Percentiles rank a stretch among this genome's conserved stretches.
Evolutionary conservation across 2,113 vertebrate species (phyloP).

Genomic region (Vidua chalybeata): DNA sequence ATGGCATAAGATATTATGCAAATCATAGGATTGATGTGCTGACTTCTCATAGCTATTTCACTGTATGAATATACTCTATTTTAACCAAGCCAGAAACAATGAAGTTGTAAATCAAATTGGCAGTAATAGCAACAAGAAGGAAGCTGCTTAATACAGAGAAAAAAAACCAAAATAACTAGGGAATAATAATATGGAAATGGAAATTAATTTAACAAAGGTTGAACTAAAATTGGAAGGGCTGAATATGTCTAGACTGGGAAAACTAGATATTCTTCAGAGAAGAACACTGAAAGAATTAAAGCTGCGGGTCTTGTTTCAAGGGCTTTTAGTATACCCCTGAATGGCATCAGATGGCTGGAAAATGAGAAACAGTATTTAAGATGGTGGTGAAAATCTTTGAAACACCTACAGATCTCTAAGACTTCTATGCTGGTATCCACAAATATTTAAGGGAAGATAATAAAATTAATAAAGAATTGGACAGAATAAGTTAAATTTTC

Average conservation of each 20-base stretch:
- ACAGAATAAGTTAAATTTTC: background rate
- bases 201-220: background rate
- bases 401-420: background rate
- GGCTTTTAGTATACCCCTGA: background rate
- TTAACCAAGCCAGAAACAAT: background rate
- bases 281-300: background rate
- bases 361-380: background rate
- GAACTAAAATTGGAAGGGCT: background rate
- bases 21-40: background rate
- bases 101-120: background rate
- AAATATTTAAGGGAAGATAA: background rate
- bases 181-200: background rate
- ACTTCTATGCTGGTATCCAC: background rate
- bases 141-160: background rate
- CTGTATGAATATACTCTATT: background rate
- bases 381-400: background rate
- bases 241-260: background rate
- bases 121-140: background rate
- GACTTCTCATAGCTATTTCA: background rate
- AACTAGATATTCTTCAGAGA: background rate
- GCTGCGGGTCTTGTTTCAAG: background rate
- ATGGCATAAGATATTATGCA: background rate
- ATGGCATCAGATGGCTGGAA: background rate
- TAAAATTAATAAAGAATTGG: background rate
- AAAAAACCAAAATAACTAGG: background rate